phyloP scores from a whole-genome alignment of 2,113 vertebrate species.

The Irena cyanogastra region DNA sequence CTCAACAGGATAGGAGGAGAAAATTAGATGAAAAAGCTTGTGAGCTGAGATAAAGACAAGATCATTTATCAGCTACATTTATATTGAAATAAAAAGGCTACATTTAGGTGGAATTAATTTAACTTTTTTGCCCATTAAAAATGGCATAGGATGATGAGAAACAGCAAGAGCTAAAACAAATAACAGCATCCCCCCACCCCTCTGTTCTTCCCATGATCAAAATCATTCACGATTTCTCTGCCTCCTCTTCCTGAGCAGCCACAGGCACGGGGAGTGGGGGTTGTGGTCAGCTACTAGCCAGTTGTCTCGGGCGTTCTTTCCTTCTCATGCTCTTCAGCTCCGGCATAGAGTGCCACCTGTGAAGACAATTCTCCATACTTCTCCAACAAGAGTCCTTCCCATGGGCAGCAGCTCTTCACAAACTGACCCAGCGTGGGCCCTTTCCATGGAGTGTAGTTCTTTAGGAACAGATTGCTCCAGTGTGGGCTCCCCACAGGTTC shows the following conservation, averaged over 20 bases:
- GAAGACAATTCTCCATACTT: neutral
- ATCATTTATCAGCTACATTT: neutral
- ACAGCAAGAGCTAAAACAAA: neutral
- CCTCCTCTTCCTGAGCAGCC: rapidly evolving
- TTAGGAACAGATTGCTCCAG: neutral
- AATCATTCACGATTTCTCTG: rapidly evolving
- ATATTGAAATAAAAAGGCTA: neutral
- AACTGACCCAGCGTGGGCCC: neutral
- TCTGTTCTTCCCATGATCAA: neutral
- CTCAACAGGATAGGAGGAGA: neutral
- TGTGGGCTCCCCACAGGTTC: rapidly evolving
- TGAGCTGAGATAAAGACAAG: neutral
- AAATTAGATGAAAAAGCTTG: neutral
- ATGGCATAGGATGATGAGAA: neutral
- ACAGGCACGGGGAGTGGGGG: rapidly evolving
- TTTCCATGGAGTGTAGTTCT: neutral
- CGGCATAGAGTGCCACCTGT: rapidly evolving
- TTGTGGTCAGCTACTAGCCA: neutral
- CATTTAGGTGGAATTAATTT: neutral
- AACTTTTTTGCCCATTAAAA: neutral
- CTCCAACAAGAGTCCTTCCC: neutral
- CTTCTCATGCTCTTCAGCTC: neutral
- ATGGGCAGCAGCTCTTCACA: neutral
- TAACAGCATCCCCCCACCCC: rapidly evolving
- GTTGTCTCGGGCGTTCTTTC: neutral